Evolutionary conservation across 2,113 vertebrate species (phyloP), one percentile per base, ranked within the genome.

Genomic region (Rousettus leschenaultii): DNA sequence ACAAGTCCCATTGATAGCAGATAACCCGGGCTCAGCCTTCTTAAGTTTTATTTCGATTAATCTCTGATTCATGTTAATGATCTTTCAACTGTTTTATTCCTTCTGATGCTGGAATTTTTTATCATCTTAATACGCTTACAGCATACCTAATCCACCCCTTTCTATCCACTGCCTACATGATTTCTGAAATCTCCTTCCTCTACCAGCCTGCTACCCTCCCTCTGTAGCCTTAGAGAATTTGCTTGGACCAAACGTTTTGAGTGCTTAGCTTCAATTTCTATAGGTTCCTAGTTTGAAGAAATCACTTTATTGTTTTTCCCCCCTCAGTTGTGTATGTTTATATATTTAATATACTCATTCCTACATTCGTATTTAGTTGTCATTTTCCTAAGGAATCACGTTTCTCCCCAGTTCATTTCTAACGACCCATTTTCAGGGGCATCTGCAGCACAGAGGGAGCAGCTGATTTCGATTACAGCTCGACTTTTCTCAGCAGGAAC

Each of bases 61-160:
- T 97, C 98, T 98, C 97, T 7, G 94, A 96, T 97, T 98, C 95
- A 95, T 91, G 65, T 89, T 96, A 96, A 98, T 97, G 97, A 97
- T 98, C 98, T 98, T 97, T 97, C 75, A 51, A 94, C 94, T 96
- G 61, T 92, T 97, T 98, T 96, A 97, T 98, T 97, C 94, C 95
- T 91, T 92, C 91, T 97, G 94, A 98, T 85, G 92, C 92, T 30
- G 77, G 82, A 97, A 82, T 96, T 94, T 77, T 91, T 97, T 97
- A 70, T 78, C 83, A 33, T 97, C 91, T 94, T 95, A 97, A 97
- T 30, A 65, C 91, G 53, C 80, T 97, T 93, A 85, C 0, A 0
- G 13, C 13, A 26, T 38, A 92, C 88, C 92, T 97, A 98, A 97
- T 95, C 97, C 82, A 18, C 0, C 0, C 26, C 0, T 73, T 70